These are phyloP conservation scores for Pristionchus maxplancki DNA, from an alignment of 2,888 invertebrate genomes.

Conservation along the genomic window DNA sequence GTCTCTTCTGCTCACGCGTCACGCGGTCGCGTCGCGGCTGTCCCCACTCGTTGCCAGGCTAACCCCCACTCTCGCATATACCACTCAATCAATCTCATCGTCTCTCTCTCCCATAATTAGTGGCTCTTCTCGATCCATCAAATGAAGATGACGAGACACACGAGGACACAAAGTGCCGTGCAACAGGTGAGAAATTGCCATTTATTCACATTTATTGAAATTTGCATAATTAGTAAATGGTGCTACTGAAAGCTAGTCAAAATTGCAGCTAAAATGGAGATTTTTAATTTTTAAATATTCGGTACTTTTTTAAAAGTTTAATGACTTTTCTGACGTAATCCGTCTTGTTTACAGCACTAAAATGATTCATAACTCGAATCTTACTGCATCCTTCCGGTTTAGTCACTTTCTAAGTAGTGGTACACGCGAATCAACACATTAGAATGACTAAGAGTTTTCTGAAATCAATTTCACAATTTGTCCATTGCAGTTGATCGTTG, in stretches of 20 bases:
- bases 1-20: slow-evolving; percentile 32
- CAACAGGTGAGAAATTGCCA: slow-evolving; percentile 25
- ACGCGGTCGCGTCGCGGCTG: slow-evolving; percentile 45
- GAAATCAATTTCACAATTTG: neutral
- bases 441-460: too few relatives aligned
- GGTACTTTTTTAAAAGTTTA: neutral
- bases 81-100: slow-evolving; percentile 44
- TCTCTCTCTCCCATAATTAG: slow-evolving; percentile 6
- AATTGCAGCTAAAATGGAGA: too few relatives aligned
- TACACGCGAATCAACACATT: too few relatives aligned
- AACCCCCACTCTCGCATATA: neutral
- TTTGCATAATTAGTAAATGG: neutral
- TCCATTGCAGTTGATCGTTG: slow-evolving; percentile 63
- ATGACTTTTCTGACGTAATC: neutral
- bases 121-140: neutral
- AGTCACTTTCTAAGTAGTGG: neutral
- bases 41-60: slow-evolving; percentile 3
- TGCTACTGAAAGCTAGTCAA: neutral
- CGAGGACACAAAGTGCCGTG: slow-evolving; percentile 48
- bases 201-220: neutral
- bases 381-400: neutral
- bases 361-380: neutral
- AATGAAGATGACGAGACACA: slow-evolving; percentile 41
- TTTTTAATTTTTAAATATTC: neutral
- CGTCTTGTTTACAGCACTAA: neutral